A percentile compares a stretch with the other conserved stretches of the same genome.
Conservation (phyloP, 2,888 invertebrate genomes). For the Parasteatoda lunata region DNA sequence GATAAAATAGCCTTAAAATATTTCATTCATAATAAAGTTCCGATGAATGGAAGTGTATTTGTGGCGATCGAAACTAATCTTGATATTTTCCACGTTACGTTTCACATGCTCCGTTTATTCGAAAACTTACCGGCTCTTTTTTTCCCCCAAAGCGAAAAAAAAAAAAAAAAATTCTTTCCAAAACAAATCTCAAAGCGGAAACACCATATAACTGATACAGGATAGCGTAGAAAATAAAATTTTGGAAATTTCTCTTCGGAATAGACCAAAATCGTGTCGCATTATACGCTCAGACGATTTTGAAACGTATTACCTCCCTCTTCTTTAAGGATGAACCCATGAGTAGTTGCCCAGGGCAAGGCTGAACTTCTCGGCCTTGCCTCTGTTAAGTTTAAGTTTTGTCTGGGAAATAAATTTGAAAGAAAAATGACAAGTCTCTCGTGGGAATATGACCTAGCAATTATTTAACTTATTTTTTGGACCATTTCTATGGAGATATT, state of each 20-base stretch:
- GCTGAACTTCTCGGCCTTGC: constrained; percentile 49
- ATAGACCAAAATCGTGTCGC: constrained; percentile 41
- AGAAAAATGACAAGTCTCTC: neutral
- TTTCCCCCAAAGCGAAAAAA: too few species aligned
- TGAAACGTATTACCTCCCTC: constrained; percentile 30
- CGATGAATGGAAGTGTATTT: too few species aligned
- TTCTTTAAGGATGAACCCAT: constrained; percentile 5
- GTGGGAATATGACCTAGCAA: constrained; percentile 56
- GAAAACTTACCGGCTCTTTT: too few species aligned
- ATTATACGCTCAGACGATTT: constrained; percentile 58
- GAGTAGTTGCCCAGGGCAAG: constrained; percentile 38
- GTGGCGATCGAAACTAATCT: too few species aligned
- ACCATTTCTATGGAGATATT: neutral
- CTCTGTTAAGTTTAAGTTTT: constrained; percentile 11
- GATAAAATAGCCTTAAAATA: too few species aligned
- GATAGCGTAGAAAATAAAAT: neutral
- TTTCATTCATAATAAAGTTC: too few species aligned
- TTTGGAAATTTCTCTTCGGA: constrained; percentile 17
- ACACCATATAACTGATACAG: too few species aligned
- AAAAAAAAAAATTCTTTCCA: too few species aligned
- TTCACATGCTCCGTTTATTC: too few species aligned
- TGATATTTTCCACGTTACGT: too few species aligned
- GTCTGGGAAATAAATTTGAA: neutral
- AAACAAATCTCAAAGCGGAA: too few species aligned
- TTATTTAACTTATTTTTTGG: neutral